phyloP scores from a whole-genome alignment of 1,140 invertebrate genomes.

The Lepidurus arcticus region DNA sequence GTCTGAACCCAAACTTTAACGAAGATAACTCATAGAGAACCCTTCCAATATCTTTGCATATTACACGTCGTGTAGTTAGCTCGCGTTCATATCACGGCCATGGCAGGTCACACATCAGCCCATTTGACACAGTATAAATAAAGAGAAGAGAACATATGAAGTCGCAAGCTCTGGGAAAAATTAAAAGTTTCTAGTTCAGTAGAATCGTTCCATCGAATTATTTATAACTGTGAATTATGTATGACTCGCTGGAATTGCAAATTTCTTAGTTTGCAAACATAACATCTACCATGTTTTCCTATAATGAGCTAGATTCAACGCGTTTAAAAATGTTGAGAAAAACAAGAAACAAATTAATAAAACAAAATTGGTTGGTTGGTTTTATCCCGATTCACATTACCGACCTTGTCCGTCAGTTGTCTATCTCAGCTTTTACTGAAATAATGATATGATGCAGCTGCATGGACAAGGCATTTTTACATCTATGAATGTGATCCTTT shows the following conservation, averaged over 20 bases:
- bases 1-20: neutral
- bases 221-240: too few species aligned
- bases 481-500: constrained; percentile 12
- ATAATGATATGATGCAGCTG: constrained; percentile 22
- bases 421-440: constrained; percentile 2
- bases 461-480: constrained; percentile 3
- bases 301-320: too few species aligned
- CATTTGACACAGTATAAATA: neutral
- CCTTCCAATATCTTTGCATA: constrained; percentile 4
- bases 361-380: neutral
- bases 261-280: too few species aligned
- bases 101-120: neutral
- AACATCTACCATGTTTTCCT: too few species aligned
- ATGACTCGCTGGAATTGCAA: too few species aligned
- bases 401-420: constrained; percentile 6
- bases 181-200: neutral
- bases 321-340: too few species aligned
- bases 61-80: constrained; percentile 11
- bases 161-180: neutral
- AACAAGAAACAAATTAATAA: neutral
- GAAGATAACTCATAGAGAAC: neutral
- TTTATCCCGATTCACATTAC: neutral
- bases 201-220: constrained; percentile 10
- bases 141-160: neutral
- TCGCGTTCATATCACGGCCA: constrained; percentile 2